Conservation (phyloP, 2,113 vertebrate genomes). For the Osmerus mordax region DNA sequence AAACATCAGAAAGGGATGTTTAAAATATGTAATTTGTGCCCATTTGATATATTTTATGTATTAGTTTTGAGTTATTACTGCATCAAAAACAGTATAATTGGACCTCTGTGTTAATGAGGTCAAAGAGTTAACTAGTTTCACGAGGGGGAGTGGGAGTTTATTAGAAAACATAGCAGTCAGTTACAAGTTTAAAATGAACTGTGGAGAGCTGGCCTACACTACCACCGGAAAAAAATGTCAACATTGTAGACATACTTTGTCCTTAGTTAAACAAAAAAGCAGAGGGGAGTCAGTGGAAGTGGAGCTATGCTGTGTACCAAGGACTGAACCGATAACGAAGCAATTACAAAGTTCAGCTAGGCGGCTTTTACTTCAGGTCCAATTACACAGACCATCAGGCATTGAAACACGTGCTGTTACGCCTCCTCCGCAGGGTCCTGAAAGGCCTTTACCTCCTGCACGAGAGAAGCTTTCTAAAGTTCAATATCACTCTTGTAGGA, state of each 20-base stretch:
- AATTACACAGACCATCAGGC: constrained; percentile 41
- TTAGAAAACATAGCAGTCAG: neutral
- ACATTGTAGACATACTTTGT: neutral
- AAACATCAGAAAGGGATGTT: constrained; percentile 37
- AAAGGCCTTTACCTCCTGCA: neutral
- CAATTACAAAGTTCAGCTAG: constrained; percentile 31
- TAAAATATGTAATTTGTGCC: neutral
- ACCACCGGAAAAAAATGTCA: neutral
- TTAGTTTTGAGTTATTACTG: neutral
- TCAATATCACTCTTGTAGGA: too few relatives aligned
- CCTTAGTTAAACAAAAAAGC: neutral
- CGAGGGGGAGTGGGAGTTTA: neutral
- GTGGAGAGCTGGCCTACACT: neutral
- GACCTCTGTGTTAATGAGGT: too few relatives aligned
- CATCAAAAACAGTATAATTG: neutral
- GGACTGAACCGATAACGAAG: constrained; percentile 32
- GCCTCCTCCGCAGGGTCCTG: neutral
- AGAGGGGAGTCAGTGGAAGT: constrained; percentile 20
- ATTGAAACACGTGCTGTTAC: constrained; percentile 6
- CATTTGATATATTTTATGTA: neutral
- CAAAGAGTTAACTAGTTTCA: neutral
- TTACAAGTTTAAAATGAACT: neutral
- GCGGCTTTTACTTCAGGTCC: constrained; percentile 28
- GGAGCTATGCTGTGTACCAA: constrained; percentile 9
- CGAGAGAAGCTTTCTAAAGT: too few relatives aligned